phyloP scores from a whole-genome alignment of 2,113 vertebrate species.

The Pungitius pungitius region DNA sequence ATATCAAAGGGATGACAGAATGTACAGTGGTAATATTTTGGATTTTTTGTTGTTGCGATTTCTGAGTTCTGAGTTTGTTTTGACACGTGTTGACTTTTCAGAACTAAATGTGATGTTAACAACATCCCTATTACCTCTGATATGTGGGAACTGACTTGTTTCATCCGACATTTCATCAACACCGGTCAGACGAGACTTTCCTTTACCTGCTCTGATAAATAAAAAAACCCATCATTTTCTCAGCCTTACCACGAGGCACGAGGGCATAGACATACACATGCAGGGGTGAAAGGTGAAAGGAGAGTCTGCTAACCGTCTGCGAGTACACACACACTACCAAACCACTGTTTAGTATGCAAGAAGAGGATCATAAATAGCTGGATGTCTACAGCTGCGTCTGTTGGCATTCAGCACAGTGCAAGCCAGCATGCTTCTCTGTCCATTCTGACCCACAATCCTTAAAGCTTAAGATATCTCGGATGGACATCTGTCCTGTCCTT shows the following conservation, averaged over 20 bases:
- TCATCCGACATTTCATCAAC: neutral
- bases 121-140: neutral
- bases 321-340: neutral
- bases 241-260: constrained; percentile 28
- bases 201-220: neutral
- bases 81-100: neutral
- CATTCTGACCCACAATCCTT: neutral
- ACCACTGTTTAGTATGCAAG: neutral
- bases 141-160: neutral
- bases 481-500: neutral
- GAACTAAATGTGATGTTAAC: neutral
- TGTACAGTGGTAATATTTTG: neutral
- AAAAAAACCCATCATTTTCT: too few species aligned
- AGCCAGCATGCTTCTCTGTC: neutral
- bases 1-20: neutral
- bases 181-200: neutral
- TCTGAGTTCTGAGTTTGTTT: too few species aligned
- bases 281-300: constrained; percentile 44
- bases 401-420: neutral
- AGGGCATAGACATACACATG: constrained; percentile 38
- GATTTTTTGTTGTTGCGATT: neutral
- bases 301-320: neutral
- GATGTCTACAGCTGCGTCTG: neutral
- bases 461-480: neutral
- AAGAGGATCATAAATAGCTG: neutral